Evolutionary conservation across 2,797 vertebrate species (phyloP).

Genomic region (Phalloptychus januarius): DNA sequence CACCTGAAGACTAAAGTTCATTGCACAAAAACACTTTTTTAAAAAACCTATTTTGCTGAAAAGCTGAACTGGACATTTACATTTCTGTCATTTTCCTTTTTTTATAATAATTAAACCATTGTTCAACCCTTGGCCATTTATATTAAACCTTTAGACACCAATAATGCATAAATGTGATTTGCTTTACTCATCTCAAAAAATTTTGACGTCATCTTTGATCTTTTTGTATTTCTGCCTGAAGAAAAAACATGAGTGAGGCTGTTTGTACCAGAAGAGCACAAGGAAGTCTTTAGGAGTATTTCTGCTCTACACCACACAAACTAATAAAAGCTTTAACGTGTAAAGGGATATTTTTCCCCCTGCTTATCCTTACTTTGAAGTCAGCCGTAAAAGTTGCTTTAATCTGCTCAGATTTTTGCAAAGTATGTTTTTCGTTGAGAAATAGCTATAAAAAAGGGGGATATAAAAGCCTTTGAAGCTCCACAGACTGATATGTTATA

Average conservation of each 20-base stretch:
- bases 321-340: constrained; percentile 53
- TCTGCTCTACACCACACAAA: constrained; percentile 50
- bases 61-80: not conserved
- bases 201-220: not conserved
- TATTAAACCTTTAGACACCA: not conserved
- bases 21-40: not conserved
- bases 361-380: constrained; percentile 67
- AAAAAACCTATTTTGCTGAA: not conserved
- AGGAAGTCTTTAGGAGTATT: constrained; percentile 51
- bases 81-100: not conserved
- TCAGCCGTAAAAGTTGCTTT: constrained; percentile 62
- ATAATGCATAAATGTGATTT: not conserved
- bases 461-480: constrained; percentile 72
- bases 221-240: not conserved
- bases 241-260: constrained; percentile 11
- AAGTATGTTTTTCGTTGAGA: constrained; percentile 70
- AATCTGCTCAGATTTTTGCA: constrained; percentile 73
- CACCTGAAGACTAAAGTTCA: not conserved
- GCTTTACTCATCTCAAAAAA: not conserved
- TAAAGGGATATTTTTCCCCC: constrained; percentile 25
- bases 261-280: constrained; percentile 19
- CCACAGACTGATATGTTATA: constrained; percentile 47
- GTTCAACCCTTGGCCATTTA: not conserved
- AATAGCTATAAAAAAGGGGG: constrained; percentile 55
- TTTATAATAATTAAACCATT: not conserved